Evolutionary conservation across 2,113 vertebrate genomes (phyloP).

Genomic region (Pithys albifrons): DNA sequence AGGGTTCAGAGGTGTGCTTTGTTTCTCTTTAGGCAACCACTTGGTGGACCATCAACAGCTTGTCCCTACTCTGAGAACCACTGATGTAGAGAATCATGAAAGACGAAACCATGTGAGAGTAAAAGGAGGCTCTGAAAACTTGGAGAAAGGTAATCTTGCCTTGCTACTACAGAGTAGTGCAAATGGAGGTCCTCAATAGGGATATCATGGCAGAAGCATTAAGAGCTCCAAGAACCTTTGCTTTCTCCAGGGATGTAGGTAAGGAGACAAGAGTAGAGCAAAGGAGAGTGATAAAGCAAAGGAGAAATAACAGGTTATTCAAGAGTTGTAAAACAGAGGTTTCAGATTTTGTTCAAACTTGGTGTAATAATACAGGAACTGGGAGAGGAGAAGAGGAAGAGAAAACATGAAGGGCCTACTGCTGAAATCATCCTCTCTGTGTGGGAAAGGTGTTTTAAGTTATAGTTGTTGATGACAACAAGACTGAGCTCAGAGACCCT

Average conservation of each 20-base stretch:
- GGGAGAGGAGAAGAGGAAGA: neutral
- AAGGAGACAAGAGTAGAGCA: neutral
- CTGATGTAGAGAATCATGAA: constrained; percentile 52
- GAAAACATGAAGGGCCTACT: neutral
- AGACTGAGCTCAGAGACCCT: neutral
- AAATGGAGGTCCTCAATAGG: neutral
- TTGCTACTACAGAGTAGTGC: neutral
- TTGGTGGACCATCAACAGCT: constrained; percentile 51
- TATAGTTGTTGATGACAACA: neutral
- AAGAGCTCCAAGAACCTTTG: neutral
- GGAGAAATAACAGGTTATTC: neutral
- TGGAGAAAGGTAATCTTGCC: constrained; percentile 58
- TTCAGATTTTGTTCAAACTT: neutral
- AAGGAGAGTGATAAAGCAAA: neutral
- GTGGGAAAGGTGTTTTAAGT: neutral
- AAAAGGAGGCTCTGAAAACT: constrained; percentile 55
- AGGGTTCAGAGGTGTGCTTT: neutral
- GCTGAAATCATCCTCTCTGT: neutral
- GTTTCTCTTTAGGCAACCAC: constrained; percentile 52
- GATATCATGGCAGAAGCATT: neutral
- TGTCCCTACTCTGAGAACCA: neutral
- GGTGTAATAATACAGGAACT: neutral
- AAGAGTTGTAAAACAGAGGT: neutral
- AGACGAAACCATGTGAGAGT: constrained; percentile 22
- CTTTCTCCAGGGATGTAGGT: neutral